Base-by-base conservation (phyloP, 2,888 invertebrate species). In the Spialia ferax region DNA sequence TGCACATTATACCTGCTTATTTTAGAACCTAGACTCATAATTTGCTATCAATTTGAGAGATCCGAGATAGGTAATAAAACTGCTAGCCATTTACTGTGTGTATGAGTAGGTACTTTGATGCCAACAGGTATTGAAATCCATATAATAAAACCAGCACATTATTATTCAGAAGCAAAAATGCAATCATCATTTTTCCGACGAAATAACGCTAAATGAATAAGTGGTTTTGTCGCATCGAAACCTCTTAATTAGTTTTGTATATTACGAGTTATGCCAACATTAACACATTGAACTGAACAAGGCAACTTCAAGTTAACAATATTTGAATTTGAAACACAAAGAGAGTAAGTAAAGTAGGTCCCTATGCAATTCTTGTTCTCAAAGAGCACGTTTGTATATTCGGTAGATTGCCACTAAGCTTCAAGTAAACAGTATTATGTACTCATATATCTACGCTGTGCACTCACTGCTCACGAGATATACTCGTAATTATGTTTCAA, bases 231-330 rank as follows among this genome's bases (percentile, higher is more conserved):
- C 11, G 22, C 11, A 50, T 42, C 42, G 11, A 18, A 42, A 50
- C 11, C 50, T 50, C 22, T 20, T 50, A 22, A 8, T 7, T 18
- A 7, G 42, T 18, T n/a, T n/a, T n/a, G n/a, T n/a, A n/a, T n/a
- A n/a, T n/a, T n/a, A 8, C 38, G n/a, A 38, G 42, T 42, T 1
- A 11, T 15, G 42, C 42, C 7, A 42, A 42, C 42, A 42, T 42
- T 42, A 42, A 42, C 15, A 15, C 32, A 10, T 11, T 32, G 32
- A 5, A 32, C 32, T 42, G 11, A 42, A 42, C 42, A 15, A 5
- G 15, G 42, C 15, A 42, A 42, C 11, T 42, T 42, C 7, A 50
- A 50, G 42, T 42, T 59, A 59, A 42, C 11, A 22, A 38, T 57
- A n/a, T 42, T 50, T 50, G 13, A 5, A n/a, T 42, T 50, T 50